A percentile compares a stretch with the other conserved stretches of the same genome.
Evolutionary conservation across 92 coral and sea anemone genomes (phyloP).

Genomic region (Bergia sp.): DNA sequence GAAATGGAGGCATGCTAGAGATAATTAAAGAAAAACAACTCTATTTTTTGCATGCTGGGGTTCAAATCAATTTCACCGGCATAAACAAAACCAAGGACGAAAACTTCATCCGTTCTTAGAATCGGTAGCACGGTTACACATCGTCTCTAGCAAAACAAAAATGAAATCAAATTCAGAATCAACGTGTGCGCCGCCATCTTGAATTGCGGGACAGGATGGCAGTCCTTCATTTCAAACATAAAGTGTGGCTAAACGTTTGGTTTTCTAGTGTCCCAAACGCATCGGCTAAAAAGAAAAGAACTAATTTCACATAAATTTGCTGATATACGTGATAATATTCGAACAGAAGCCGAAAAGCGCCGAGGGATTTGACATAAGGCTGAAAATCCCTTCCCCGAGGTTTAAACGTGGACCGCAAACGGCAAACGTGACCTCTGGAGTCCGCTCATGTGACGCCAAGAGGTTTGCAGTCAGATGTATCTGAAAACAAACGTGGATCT

Average conservation of each 20-base stretch:
- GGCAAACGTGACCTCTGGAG: too few species aligned
- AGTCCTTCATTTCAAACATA: conserved; percentile 10
- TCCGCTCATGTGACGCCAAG: too few species aligned
- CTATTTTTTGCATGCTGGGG: too few species aligned
- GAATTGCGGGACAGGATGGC: not conserved
- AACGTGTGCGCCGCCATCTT: conserved; percentile 8
- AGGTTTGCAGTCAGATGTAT: too few species aligned
- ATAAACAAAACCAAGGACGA: not conserved
- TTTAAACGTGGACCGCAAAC: too few species aligned
- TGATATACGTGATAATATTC: not conserved
- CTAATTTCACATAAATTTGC: not conserved
- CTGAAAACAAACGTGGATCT: too few species aligned
- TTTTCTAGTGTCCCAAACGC: not conserved
- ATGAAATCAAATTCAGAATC: not conserved
- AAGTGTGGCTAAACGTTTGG: not conserved
- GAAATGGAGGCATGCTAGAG: too few species aligned
- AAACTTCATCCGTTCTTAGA: not conserved
- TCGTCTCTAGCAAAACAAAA: conserved; percentile 1
- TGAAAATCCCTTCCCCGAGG: too few species aligned
- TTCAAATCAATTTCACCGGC: too few species aligned
- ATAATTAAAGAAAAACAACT: too few species aligned
- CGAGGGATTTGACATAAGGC: too few species aligned
- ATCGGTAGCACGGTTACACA: not conserved
- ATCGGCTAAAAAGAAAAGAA: not conserved
- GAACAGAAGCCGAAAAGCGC: too few species aligned